Evolutionary conservation across 2,113 vertebrate genomes (phyloP).

Genomic region (Ptilorrhoa leucosticta): DNA sequence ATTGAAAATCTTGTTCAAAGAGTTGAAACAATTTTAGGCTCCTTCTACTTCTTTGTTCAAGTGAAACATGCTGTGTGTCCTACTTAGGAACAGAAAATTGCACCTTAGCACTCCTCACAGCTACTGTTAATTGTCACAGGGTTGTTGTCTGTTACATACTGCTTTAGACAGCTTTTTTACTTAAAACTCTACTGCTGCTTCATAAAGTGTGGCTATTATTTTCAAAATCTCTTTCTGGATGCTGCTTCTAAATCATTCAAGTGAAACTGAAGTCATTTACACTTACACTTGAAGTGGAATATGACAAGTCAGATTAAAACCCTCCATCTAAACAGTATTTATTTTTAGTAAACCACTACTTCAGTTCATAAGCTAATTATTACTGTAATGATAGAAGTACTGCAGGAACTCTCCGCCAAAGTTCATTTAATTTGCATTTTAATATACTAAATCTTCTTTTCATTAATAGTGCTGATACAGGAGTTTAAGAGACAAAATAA

Average conservation of each 20-base stretch:
- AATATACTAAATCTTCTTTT: conserved; percentile 13
- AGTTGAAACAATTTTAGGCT: not conserved
- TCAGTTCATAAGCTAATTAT: not conserved
- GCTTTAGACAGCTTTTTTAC: not conserved
- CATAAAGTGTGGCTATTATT: not conserved
- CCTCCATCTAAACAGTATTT: not conserved
- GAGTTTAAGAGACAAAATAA: conserved; percentile 9
- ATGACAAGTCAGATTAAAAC: not conserved
- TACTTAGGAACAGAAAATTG: not conserved
- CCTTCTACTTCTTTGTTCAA: not conserved
- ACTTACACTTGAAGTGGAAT: not conserved
- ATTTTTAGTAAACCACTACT: not conserved
- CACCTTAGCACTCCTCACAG: not conserved
- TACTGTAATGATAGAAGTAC: not conserved
- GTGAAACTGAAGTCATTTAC: not conserved
- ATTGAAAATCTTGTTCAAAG: not conserved
- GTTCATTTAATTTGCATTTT: conserved; percentile 32
- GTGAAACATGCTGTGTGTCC: not conserved
- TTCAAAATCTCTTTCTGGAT: not conserved
- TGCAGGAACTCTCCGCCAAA: not conserved
- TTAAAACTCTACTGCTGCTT: not conserved
- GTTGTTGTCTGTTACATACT: not conserved
- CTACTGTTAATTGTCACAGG: not conserved
- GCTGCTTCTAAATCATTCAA: not conserved
- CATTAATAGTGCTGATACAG: not conserved